A percentile compares a stretch with the other conserved stretches of the same genome.
Conservation (phyloP, 1,140 invertebrate genomes). For the Pseudobourletiella spinata region DNA sequence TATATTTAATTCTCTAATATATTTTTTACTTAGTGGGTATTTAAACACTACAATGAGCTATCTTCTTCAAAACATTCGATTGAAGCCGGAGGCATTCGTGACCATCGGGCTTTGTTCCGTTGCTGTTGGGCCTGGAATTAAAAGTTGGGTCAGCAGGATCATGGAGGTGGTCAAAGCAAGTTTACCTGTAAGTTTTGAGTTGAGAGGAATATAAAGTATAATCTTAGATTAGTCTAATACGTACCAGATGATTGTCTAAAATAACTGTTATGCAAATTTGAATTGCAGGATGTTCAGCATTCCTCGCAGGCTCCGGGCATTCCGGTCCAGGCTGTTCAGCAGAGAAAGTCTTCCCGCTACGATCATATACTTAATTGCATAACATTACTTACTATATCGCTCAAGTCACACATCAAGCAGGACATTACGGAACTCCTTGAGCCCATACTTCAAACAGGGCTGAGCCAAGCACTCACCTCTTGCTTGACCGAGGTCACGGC, state of each 20-base stretch:
- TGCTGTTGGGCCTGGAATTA: slow-evolving; percentile 75
- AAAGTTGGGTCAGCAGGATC: slow-evolving; percentile 67
- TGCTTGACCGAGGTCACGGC: slow-evolving; percentile 81
- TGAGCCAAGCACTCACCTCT: slow-evolving; percentile 81
- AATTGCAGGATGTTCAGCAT: slow-evolving; percentile 31
- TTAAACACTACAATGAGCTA: slow-evolving; percentile 67
- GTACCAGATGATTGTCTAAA: no score
- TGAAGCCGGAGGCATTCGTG: slow-evolving; percentile 66
- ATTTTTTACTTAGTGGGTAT: slow-evolving; percentile 48
- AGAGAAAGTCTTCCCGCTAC: slow-evolving; percentile 47
- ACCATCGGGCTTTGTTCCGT: slow-evolving; percentile 84
- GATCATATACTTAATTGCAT: slow-evolving; percentile 93
- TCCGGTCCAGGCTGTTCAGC: slow-evolving; percentile 15
- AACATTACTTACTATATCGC: slow-evolving; percentile 80
- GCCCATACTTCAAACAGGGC: slow-evolving; percentile 81
- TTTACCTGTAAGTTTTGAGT: slow-evolving; percentile 56
- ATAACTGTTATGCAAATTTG: background rate
- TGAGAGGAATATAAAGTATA: no score
- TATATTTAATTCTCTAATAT: no score
- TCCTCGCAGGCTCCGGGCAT: background rate
- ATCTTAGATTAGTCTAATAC: no score
- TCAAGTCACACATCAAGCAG: slow-evolving; percentile 59
- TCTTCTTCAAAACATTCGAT: slow-evolving; percentile 61
- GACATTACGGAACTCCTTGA: slow-evolving; percentile 81
- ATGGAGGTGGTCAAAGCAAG: slow-evolving; percentile 75